A percentile compares a stretch with the other conserved stretches of the same genome.
Evolutionary conservation across 1,140 invertebrate genomes (phyloP).

Genomic region (Chrysoperla carnea): DNA sequence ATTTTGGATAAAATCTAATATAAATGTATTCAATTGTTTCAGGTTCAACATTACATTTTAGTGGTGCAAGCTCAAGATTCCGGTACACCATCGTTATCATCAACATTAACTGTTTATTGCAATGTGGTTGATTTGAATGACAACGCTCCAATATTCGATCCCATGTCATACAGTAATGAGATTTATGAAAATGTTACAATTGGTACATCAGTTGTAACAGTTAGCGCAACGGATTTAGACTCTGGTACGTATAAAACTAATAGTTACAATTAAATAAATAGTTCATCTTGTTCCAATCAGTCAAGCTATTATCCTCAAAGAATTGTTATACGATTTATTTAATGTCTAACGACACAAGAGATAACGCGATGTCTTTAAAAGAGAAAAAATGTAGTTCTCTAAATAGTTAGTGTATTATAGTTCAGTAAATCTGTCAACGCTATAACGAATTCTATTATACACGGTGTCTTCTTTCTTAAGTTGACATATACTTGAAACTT

Average conservation of each 20-base stretch:
- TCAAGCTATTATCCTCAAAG: too few species aligned
- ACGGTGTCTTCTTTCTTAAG: too few species aligned
- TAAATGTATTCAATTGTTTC: slow-evolving; percentile 13
- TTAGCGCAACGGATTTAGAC: slow-evolving; percentile 80
- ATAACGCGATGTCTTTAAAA: too few species aligned
- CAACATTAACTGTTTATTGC: slow-evolving; percentile 80
- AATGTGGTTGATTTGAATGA: slow-evolving; percentile 91
- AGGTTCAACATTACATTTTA: slow-evolving; percentile 88
- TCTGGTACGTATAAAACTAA: slow-evolving; percentile 40
- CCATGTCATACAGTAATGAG: slow-evolving; percentile 74
- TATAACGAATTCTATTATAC: too few species aligned
- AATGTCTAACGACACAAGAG: too few species aligned
- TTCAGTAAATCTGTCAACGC: too few species aligned
- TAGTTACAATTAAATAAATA: not conserved
- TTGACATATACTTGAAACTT: too few species aligned
- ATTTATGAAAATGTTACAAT: slow-evolving; percentile 73
- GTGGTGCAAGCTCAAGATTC: slow-evolving; percentile 82
- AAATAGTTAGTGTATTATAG: too few species aligned
- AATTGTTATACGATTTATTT: too few species aligned
- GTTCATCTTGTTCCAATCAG: too few species aligned
- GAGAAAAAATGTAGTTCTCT: too few species aligned
- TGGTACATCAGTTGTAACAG: slow-evolving; percentile 58
- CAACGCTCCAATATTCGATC: slow-evolving; percentile 82
- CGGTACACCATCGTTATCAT: slow-evolving; percentile 73
- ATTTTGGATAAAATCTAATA: too few species aligned